Evolutionary conservation across 30 jellyfish, hydroid and myxozoan genomes (phyloP).

Genomic region (Aurelia sp.): DNA sequence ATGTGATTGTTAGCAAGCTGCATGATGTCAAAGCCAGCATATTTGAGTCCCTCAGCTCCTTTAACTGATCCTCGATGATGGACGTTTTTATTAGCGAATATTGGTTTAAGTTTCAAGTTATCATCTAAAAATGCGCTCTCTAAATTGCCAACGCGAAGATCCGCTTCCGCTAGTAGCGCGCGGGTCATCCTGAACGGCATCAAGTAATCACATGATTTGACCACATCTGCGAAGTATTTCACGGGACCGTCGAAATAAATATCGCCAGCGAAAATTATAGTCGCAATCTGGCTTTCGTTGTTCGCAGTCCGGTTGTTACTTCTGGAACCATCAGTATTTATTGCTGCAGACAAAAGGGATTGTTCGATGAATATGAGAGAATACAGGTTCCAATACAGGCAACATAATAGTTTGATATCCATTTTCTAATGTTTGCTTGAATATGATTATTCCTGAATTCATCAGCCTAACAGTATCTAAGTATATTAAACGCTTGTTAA

Average conservation of each 20-base stretch:
- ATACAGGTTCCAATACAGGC: too few species aligned
- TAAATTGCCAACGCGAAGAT: conserved; percentile 64
- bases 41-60: conserved; percentile 70
- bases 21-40: conserved; percentile 75
- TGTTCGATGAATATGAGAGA: too few species aligned
- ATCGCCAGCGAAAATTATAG: conserved; percentile 67
- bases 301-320: too few species aligned
- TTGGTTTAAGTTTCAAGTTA: not conserved
- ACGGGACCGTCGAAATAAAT: conserved; percentile 71
- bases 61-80: conserved; percentile 60
- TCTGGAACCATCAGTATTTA: too few species aligned
- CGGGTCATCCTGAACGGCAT: conserved; percentile 27
- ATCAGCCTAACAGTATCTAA: too few species aligned
- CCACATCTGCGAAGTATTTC: conserved; percentile 55
- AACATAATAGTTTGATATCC: too few species aligned
- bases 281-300: conserved; percentile 25
- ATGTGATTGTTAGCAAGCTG: conserved; percentile 82
- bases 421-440: too few species aligned
- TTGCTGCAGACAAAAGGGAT: too few species aligned
- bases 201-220: conserved; percentile 55
- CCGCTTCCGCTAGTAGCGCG: conserved; percentile 57
- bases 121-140: conserved; percentile 42
- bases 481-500: too few species aligned
- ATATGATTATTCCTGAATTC: too few species aligned
- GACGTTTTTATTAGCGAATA: not conserved